phyloP scores from a whole-genome alignment of 2,113 vertebrate species.

The Sinocyclocheilus anophthalmus region DNA sequence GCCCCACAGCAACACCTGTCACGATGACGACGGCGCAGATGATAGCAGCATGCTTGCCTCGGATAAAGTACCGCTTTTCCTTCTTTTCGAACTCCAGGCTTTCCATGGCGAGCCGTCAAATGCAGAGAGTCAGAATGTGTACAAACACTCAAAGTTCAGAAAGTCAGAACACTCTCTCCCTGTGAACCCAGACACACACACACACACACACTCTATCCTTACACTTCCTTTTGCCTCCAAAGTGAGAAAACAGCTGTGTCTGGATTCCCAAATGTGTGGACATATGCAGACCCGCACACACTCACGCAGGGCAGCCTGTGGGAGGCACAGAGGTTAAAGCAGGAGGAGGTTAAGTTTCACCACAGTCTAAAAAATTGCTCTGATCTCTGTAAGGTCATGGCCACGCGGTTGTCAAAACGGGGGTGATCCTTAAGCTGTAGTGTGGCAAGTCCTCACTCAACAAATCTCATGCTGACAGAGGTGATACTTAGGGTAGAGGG shows the following conservation, averaged over 20 bases:
- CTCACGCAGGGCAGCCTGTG: constrained; percentile 26
- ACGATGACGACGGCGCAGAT: constrained; percentile 77
- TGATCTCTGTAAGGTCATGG: constrained; percentile 35
- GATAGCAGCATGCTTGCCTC: constrained; percentile 78
- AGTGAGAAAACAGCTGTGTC: constrained; percentile 48
- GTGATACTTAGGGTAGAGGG: constrained; percentile 12
- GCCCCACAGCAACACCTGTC: constrained; percentile 84
- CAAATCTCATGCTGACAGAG: constrained; percentile 19
- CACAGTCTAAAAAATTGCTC: not conserved
- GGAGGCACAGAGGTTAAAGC: constrained; percentile 20
- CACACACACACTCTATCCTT: not conserved
- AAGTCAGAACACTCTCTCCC: constrained; percentile 32
- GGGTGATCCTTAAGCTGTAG: not conserved
- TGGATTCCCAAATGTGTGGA: constrained; percentile 42
- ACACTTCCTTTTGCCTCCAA: constrained; percentile 34
- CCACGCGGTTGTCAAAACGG: not conserved
- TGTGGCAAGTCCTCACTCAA: not conserved
- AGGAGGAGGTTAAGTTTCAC: constrained; percentile 49
- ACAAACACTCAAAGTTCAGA: constrained; percentile 23
- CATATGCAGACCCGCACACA: constrained; percentile 33
- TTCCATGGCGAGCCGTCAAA: constrained; percentile 69
- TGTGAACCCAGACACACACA: not conserved
- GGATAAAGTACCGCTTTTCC: constrained; percentile 83
- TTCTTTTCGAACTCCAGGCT: constrained; percentile 73
- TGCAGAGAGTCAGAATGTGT: not conserved